These are phyloP conservation scores for Oscheius onirici DNA, from an alignment of 2,888 invertebrate species.

Conservation along the genomic window DNA sequence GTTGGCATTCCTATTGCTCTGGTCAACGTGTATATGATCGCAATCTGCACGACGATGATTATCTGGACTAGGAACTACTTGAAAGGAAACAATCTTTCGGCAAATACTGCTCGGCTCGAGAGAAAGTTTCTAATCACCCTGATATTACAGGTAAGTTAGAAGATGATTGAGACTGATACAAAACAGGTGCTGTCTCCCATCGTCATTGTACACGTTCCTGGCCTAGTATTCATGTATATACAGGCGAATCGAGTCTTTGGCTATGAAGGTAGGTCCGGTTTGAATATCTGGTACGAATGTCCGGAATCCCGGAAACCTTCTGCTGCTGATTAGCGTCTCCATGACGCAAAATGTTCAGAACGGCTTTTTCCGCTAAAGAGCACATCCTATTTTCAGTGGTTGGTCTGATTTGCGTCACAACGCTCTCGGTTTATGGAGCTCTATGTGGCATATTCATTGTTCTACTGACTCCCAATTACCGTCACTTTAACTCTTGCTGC, in stretches of 20 bases:
- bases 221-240: conserved; percentile 5
- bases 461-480: conserved; percentile 5
- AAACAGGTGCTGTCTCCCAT: not conserved
- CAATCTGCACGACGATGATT: not conserved
- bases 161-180: not conserved
- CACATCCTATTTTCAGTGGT: conserved; percentile 3
- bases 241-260: not conserved
- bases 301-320: too few species aligned
- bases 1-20: conserved; percentile 5
- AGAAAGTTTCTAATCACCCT: conserved; percentile 6
- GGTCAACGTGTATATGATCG: not conserved
- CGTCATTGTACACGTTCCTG: not conserved
- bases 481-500: not conserved
- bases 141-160: not conserved
- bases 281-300: not conserved
- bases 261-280: not conserved
- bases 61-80: not conserved
- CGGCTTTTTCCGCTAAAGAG: not conserved
- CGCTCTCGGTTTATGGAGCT: not conserved
- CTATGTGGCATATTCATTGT: not conserved
- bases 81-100: not conserved
- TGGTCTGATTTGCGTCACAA: conserved; percentile 1
- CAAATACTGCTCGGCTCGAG: not conserved
- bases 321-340: too few species aligned
- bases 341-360: too few species aligned